These are phyloP conservation scores for Isoperla grammatica DNA, from an alignment of 2,888 invertebrate species.

Conservation along the genomic window DNA sequence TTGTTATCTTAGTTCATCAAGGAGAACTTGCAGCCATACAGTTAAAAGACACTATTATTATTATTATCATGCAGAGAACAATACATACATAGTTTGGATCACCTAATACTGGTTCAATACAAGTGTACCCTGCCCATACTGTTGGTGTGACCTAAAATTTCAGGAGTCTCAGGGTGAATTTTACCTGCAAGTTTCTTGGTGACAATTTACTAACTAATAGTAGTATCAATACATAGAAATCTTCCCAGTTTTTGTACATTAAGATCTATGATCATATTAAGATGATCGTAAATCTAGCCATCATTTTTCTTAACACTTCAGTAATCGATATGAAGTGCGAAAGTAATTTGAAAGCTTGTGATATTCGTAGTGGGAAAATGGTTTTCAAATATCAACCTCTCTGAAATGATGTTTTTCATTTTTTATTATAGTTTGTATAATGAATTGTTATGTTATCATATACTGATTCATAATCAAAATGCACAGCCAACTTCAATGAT, in stretches of 20 bases:
- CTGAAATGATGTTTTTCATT: constrained; percentile 14
- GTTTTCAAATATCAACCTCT: background rate
- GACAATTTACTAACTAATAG: constrained; percentile 2
- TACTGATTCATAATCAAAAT: constrained; percentile 16
- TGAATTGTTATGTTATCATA: constrained; percentile 13
- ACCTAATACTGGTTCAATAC: background rate
- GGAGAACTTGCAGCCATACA: too few species aligned
- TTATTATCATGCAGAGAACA: too few species aligned
- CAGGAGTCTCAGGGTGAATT: constrained; percentile 23
- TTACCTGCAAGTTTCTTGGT: constrained; percentile 9
- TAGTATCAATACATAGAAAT: constrained; percentile 16
- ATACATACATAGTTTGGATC: too few species aligned
- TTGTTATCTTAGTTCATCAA: too few species aligned
- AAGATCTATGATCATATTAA: background rate
- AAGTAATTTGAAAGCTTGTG: constrained; percentile 6
- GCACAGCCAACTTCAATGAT: background rate
- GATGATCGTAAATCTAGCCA: constrained; percentile 3
- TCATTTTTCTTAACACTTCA: constrained; percentile 4
- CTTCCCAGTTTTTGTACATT: constrained; percentile 7
- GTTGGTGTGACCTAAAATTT: constrained; percentile 12
- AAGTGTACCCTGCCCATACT: background rate
- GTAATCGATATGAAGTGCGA: background rate
- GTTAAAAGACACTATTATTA: too few species aligned
- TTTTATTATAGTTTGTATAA: constrained; percentile 18
- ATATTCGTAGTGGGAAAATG: background rate